Evolutionary conservation across 1,140 invertebrate species (phyloP), one percentile per base, ranked within the genome.

Genomic region (Ephestia elutella): DNA sequence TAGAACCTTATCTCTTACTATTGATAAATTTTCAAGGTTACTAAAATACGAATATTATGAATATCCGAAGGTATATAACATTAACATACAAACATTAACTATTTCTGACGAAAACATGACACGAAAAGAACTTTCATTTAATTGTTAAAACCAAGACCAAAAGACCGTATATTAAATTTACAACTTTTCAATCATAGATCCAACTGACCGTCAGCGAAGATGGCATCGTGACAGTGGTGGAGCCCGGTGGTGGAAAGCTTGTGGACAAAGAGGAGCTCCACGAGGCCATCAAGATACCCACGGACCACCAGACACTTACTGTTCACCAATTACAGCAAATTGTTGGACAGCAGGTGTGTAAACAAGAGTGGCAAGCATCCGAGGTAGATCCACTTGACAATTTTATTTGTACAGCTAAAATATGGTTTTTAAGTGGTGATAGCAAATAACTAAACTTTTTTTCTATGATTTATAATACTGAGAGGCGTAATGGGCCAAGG

Each of bases 141-240:
- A n/a, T n/a, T n/a, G n/a, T n/a, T n/a, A n/a, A n/a, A n/a, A n/a
- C n/a, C n/a, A n/a, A n/a, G n/a, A n/a, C n/a, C n/a, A n/a, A n/a
- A n/a, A n/a, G n/a, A n/a, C n/a, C n/a, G n/a, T n/a, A n/a, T n/a
- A n/a, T n/a, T n/a, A n/a, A 32, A 9, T 20, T 53, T 44, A n/a
- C 7, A n/a, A 15, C 21, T 3, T 51, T 38, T 35, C 21, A 25
- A 53, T 53, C 65, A 58, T 56, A 90, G 87, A 89, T 90, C 18
- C 86, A 89, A 68, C 74, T 90, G 57, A 89, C 89, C 2, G 89
- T 90, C 3, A 89, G 84, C 55, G 89, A 90, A 68, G 89, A 90
- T 68, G 89, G 87, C n/a, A 85, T 89, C 15, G 84, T 90, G 15
- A 89, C 86, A 0, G 87, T 90, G n/a, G 87, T 90, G 56, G 87